Evolutionary conservation across 2,888 invertebrate species (phyloP), one percentile per base, ranked within the genome.

Genomic region (Beris morrisii): DNA sequence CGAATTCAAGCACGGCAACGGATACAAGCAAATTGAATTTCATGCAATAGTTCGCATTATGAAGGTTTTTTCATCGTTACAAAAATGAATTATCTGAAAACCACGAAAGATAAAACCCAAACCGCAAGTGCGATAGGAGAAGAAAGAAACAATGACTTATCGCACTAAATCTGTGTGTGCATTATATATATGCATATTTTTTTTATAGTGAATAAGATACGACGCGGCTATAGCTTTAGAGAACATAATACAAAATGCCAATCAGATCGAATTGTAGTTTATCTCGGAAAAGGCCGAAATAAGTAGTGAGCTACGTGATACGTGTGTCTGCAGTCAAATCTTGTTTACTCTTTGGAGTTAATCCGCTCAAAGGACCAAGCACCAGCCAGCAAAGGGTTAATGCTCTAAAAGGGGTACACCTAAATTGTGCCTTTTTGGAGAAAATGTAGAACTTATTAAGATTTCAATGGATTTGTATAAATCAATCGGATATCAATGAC

Each of bases 31-130:
- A 59, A 59, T 59, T 59, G 48, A 59, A 59, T 59, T 59, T 59
- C 30, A 9, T 12, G 12, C 12, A 32, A 28, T 43, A 7, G 38
- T 31, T 59, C 15, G 15, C 15, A 9, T 12, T 53, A 28, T 53
- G 52, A n/a, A 31, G 28, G n/a, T 15, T 22, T n/a, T 9, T 46
- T 65, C 57, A 65, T 65, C 63, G 53, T 45, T 45, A 15, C 13
- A 57, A 15, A 65, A 53, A 4, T 48, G 63, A 65, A 65, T 65
- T 61, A 65, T 68, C 56, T 65, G 43, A 22, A 68, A 65, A 65
- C 68, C 68, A 61, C 68, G 65, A 65, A 61, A 68, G 61, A 65
- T 63, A 68, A 68, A 68, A 68, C 63, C 38, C 12, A 68, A 68
- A 65, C 68, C 68, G 56, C 68, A 68, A 50, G 65, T 50, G 12